Evolutionary conservation across 2,888 invertebrate species (phyloP), one percentile per base, ranked within the genome.

Genomic region (Malthinus flaveolus): DNA sequence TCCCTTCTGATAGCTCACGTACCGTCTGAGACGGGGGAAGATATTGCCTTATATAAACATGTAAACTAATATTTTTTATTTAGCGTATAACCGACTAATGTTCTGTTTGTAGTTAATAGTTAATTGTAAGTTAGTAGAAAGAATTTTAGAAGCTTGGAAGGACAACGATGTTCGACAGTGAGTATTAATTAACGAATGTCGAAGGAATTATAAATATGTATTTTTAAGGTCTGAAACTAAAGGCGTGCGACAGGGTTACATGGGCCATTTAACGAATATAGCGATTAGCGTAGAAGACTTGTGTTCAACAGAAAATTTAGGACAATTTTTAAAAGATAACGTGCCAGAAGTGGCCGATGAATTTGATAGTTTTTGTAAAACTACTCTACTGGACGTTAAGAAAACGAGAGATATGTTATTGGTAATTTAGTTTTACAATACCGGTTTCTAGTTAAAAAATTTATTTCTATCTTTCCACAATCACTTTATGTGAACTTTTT

Each of bases 141-240:
- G 89, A 76, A 85, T 95, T 71, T 82, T 95, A 76, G 88, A 90
- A 67, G 89, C 87, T 49, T 95, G 90, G 86, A 87, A 90, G 71
- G 86, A 87, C 66, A 93, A 93, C 78, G 87, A 89, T 68, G 83
- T 84, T 69, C 84, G 85, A 76, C 87, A 89, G 93, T 93, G 80
- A 87, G 90, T 85, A 62, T 49, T 52, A 15, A 9, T 3, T 3
- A 23, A 5, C 23, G 5, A 23, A 23, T 23, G 2, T 23, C 3
- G 2, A 5, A 23, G 5, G 2, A 23, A 23, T 2, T 23, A 23
- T 5, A 23, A 23, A 5, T 23, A 23, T n/a, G 7, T 32, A 23
- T 32, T 45, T 48, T 49, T 1, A 58, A 85, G 84, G 71, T 78
- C 77, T 63, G 76, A 79, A 66, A 78, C 79, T 55, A 83, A 83